Conservation (phyloP, 2,888 invertebrate genomes). For the Yponomeuta evonymella region DNA sequence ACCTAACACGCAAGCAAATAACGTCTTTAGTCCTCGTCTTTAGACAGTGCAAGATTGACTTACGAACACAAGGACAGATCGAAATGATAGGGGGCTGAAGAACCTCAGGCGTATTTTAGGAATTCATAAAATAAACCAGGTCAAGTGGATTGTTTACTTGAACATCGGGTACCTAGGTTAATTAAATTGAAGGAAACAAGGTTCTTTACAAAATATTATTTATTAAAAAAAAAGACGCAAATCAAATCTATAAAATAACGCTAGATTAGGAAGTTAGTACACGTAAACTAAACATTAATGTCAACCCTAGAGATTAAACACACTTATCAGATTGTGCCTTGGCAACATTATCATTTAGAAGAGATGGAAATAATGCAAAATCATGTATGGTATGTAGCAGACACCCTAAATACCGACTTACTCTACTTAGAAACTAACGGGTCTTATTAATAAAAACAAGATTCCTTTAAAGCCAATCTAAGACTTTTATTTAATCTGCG, state of each 20-base stretch:
- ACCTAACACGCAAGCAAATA: too few relatives aligned
- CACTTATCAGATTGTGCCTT: constrained; percentile 33
- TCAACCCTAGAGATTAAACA: constrained; percentile 57
- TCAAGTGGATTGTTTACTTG: too few relatives aligned
- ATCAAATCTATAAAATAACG: constrained; percentile 65
- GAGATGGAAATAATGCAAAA: constrained; percentile 19
- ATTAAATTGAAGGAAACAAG: constrained; percentile 12
- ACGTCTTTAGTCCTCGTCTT: too few relatives aligned
- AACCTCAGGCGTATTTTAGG: too few relatives aligned
- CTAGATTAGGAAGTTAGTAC: constrained; percentile 62
- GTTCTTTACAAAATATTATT: constrained; percentile 52
- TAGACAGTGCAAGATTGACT: too few relatives aligned
- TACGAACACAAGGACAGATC: too few relatives aligned
- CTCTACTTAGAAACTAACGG: constrained; percentile 4
- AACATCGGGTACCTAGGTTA: background rate
- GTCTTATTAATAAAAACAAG: too few relatives aligned
- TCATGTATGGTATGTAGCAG: constrained; percentile 30
- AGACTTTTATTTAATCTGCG: too few relatives aligned
- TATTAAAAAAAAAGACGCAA: constrained; percentile 69
- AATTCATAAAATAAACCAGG: too few relatives aligned
- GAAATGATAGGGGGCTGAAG: too few relatives aligned
- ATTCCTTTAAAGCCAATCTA: too few relatives aligned
- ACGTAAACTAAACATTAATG: constrained; percentile 36
- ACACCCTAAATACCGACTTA: background rate
- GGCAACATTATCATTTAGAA: constrained; percentile 29